A percentile compares a stretch with the other conserved stretches of the same genome.
Evolutionary conservation across 2,113 vertebrate species (phyloP).

Genomic region (Ammodytes marinus): DNA sequence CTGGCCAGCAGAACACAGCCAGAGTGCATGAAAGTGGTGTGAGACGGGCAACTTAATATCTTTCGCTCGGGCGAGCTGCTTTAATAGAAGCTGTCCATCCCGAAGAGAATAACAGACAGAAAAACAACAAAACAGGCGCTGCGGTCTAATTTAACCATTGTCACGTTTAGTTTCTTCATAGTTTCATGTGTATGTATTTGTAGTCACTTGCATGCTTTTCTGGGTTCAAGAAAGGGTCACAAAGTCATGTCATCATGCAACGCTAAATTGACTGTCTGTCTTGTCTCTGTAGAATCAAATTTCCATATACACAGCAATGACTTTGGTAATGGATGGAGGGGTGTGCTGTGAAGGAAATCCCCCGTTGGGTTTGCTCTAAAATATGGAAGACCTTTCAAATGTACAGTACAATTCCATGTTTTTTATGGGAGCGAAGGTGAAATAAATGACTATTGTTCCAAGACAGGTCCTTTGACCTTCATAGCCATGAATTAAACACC

Average conservation of each 20-base stretch:
- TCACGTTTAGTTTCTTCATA: conserved; percentile 36
- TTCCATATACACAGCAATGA: conserved; percentile 46
- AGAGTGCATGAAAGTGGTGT: conserved; percentile 67
- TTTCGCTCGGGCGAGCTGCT: conserved; percentile 60
- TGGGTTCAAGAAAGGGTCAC: conserved; percentile 42
- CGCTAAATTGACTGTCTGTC: conserved; percentile 44
- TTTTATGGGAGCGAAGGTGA: conserved; percentile 15
- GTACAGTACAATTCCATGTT: conserved; percentile 29
- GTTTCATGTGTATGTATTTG: conserved; percentile 25
- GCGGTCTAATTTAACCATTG: conserved; percentile 36
- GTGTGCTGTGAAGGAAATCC: conserved; percentile 18
- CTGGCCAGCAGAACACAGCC: conserved; percentile 63
- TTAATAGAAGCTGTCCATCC: conserved; percentile 74
- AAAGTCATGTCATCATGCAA: conserved; percentile 19
- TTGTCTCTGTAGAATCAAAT: conserved; percentile 43
- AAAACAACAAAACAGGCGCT: conserved; percentile 50
- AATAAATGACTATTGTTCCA: conserved; percentile 41
- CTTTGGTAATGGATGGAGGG: conserved; percentile 36
- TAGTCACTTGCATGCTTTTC: conserved; percentile 5
- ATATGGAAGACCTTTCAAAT: conserved; percentile 46
- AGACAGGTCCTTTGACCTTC: conserved; percentile 41
- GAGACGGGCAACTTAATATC: conserved; percentile 64
- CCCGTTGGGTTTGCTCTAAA: conserved; percentile 31
- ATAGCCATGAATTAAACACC: conserved; percentile 48
- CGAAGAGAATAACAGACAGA: conserved; percentile 29